phyloP scores from a whole-genome alignment of 2,113 vertebrate species.

The Eublepharis macularius region DNA sequence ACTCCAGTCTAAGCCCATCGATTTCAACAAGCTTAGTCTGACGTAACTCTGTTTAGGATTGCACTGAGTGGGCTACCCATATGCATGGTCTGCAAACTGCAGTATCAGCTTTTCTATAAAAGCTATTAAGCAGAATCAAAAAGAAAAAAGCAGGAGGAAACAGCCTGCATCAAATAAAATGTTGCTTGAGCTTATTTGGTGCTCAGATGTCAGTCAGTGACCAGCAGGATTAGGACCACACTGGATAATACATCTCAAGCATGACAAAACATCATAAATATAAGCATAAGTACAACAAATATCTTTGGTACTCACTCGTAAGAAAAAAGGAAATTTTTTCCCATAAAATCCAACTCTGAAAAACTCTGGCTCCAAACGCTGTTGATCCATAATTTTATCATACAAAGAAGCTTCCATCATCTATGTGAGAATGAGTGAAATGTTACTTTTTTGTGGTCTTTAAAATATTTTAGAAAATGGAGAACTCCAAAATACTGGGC shows the following conservation, averaged over 20 bases:
- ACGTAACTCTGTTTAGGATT: too few species aligned
- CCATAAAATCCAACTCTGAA: constrained; percentile 98
- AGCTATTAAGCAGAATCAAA: neutral
- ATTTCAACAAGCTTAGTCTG: too few species aligned
- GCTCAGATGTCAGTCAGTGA: neutral
- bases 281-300: neutral
- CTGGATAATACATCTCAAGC: neutral
- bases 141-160: neutral
- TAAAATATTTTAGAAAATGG: neutral
- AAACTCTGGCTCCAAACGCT: constrained; percentile 96
- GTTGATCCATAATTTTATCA: constrained; percentile 99
- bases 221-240: neutral
- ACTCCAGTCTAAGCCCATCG: too few species aligned
- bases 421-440: constrained; percentile 58
- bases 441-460: neutral
- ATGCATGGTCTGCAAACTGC: neutral
- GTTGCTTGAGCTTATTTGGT: neutral
- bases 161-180: neutral
- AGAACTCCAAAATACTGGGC: too few species aligned
- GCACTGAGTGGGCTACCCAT: neutral
- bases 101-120: neutral
- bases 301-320: constrained; percentile 84
- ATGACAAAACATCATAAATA: neutral
- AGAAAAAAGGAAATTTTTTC: constrained; percentile 98
- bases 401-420: constrained; percentile 98